These are phyloP conservation scores for Pseudomyrmex dendroicus DNA, from an alignment of 1,140 invertebrate genomes.

Conservation along the genomic window DNA sequence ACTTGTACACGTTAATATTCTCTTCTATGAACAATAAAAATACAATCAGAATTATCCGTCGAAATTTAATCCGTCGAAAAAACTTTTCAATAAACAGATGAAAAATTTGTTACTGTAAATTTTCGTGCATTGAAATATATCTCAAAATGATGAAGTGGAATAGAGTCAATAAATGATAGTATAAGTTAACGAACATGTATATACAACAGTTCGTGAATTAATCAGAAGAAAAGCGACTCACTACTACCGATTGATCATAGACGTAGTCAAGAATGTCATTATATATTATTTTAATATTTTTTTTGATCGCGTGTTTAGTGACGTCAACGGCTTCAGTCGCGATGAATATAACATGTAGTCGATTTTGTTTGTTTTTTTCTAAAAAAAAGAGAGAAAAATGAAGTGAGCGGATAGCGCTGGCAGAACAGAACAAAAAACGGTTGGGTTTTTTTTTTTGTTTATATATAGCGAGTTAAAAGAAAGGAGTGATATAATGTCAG, in stretches of 20 bases:
- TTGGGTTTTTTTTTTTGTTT: constrained; percentile 81
- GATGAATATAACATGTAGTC: constrained; percentile 80
- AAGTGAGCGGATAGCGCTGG: constrained; percentile 30
- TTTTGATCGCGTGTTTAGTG: constrained; percentile 77
- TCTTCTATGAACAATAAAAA: not conserved
- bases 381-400: constrained; percentile 55
- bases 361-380: constrained; percentile 75
- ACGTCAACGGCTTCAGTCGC: constrained; percentile 75
- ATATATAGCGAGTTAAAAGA: constrained; percentile 77
- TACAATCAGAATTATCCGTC: not conserved
- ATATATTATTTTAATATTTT: too few species aligned
- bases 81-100: not conserved
- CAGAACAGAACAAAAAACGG: not conserved
- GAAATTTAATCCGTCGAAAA: not conserved
- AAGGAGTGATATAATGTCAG: constrained; percentile 4
- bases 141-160: not conserved
- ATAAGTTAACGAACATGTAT: not conserved
- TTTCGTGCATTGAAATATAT: not conserved
- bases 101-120: not conserved
- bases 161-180: constrained; percentile 28
- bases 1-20: not conserved
- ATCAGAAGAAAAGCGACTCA: constrained; percentile 52
- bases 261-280: constrained; percentile 78
- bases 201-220: constrained; percentile 38
- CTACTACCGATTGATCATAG: constrained; percentile 27